A percentile compares a stretch with the other conserved stretches of the same genome.
Conservation (phyloP, 2,113 vertebrate genomes). For the Romanogobio albipinnatus region DNA sequence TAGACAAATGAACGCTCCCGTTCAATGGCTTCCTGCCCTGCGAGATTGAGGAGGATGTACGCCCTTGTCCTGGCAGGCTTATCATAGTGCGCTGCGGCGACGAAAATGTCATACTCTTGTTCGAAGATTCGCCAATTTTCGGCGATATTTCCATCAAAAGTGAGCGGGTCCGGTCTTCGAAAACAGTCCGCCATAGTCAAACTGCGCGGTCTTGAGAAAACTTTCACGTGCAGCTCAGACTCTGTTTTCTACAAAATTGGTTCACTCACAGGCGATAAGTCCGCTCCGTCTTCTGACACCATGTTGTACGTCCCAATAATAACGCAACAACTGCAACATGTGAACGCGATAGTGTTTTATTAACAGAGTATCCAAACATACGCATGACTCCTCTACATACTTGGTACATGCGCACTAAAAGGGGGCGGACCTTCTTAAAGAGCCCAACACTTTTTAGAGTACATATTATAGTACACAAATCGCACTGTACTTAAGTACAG, state of each 20-base stretch:
- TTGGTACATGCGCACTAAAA: too few species aligned
- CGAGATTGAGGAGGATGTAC: conserved; percentile 47
- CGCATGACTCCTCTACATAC: too few species aligned
- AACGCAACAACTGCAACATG: too few species aligned
- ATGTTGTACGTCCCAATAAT: too few species aligned
- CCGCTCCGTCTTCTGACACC: too few species aligned
- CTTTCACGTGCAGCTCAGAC: not conserved
- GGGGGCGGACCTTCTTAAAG: too few species aligned
- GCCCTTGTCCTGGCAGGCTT: conserved; percentile 22
- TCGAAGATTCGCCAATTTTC: conserved; percentile 44
- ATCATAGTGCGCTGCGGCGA: too few species aligned
- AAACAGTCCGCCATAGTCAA: conserved; percentile 30
- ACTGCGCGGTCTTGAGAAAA: not conserved
- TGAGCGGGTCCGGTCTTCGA: conserved; percentile 31
- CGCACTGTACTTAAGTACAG: too few species aligned
- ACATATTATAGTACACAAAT: too few species aligned
- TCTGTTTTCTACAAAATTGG: not conserved
- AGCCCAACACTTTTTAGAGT: too few species aligned
- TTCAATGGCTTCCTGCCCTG: conserved; percentile 53
- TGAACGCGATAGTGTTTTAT: too few species aligned
- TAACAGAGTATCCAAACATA: too few species aligned
- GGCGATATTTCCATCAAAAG: conserved; percentile 50
- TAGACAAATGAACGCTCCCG: conserved; percentile 23
- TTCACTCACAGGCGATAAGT: not conserved
- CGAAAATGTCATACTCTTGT: conserved; percentile 49